These are phyloP conservation scores for Diarsia brunnea DNA, from an alignment of 2,888 invertebrate species.

Conservation along the genomic window DNA sequence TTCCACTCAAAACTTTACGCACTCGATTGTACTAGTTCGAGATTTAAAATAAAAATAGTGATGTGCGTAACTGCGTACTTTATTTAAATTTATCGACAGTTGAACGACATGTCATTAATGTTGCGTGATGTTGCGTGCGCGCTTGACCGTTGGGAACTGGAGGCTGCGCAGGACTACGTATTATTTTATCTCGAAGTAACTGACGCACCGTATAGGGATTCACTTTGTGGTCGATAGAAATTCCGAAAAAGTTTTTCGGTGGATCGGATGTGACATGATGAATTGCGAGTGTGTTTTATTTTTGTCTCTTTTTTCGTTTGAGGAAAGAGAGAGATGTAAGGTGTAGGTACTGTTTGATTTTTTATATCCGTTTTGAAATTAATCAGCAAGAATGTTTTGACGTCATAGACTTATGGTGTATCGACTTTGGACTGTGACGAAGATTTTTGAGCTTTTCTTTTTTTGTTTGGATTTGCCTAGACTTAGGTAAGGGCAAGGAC, in stretches of 20 bases:
- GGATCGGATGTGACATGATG: slow-evolving; percentile 19
- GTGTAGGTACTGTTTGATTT: neutral
- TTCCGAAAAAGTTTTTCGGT: slow-evolving; percentile 40
- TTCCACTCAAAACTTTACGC: slow-evolving; percentile 19
- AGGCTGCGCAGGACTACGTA: slow-evolving; percentile 75
- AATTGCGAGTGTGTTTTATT: neutral
- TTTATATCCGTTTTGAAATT: slow-evolving; percentile 30
- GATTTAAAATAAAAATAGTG: slow-evolving; percentile 67
- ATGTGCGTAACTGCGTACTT: slow-evolving; percentile 58
- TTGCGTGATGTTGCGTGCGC: slow-evolving; percentile 75
- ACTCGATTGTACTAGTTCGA: slow-evolving; percentile 19
- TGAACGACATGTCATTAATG: slow-evolving; percentile 65
- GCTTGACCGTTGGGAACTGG: slow-evolving; percentile 71
- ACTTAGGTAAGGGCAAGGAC: fast-evolving
- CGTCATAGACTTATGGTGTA: slow-evolving; percentile 2
- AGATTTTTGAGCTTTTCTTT: neutral
- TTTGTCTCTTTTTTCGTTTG: slow-evolving; percentile 10
- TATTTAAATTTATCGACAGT: slow-evolving; percentile 70
- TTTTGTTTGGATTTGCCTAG: neutral
- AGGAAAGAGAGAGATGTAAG: slow-evolving; percentile 15
- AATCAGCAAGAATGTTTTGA: neutral
- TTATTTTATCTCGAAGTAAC: slow-evolving; percentile 75
- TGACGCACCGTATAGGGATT: slow-evolving; percentile 67
- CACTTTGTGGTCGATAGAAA: slow-evolving; percentile 64
- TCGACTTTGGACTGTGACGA: slow-evolving; percentile 8